Evolutionary conservation across 2,797 vertebrate genomes (phyloP).

Genomic region (Galago senegalensis): DNA sequence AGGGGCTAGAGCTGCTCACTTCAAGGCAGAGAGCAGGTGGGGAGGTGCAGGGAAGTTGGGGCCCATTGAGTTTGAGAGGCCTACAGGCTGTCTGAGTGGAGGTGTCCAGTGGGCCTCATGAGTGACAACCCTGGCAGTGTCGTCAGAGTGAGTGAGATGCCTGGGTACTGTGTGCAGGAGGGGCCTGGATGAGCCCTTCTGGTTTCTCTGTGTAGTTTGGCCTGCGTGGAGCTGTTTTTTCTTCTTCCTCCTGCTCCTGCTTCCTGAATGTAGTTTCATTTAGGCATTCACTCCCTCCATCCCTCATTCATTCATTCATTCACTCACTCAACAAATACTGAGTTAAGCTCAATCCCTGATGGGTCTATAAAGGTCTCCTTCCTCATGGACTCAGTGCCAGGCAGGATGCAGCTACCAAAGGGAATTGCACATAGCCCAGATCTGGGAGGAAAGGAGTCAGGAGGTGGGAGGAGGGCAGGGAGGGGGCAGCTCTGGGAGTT

Average conservation of each 20-base stretch:
- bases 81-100: background rate
- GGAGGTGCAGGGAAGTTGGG: background rate
- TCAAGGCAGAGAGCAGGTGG: background rate
- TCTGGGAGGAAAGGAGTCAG: background rate
- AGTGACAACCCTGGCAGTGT: too few relatives aligned
- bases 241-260: background rate
- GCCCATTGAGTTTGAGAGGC: background rate
- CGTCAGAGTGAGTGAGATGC: background rate
- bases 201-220: background rate
- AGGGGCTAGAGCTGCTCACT: background rate
- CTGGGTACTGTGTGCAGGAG: background rate
- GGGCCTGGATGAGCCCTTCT: background rate
- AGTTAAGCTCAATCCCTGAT: background rate
- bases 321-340: background rate
- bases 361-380: background rate
- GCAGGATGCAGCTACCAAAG: background rate
- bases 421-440: background rate
- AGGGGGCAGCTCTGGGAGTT: too few relatives aligned
- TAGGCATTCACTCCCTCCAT: background rate
- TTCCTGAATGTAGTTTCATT: background rate
- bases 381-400: background rate
- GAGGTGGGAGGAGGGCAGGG: background rate
- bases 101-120: rapidly evolving
- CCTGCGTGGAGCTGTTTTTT: background rate
- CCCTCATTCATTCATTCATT: background rate